These are phyloP conservation scores for Sclerodermus sp. DNA, from an alignment of 2,888 invertebrate species.

Conservation along the genomic window DNA sequence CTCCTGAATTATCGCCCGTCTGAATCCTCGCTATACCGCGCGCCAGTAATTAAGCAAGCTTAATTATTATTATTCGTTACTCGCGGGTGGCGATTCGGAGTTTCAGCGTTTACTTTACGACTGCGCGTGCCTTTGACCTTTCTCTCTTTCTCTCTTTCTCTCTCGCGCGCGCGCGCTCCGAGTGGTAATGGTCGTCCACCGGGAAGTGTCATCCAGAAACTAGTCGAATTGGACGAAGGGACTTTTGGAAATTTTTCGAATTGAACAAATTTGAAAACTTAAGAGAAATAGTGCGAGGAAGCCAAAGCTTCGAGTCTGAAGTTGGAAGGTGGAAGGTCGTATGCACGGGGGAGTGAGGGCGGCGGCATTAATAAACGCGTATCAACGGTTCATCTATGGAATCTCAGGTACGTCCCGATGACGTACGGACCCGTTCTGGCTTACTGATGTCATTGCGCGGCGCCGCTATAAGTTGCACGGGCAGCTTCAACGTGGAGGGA, in stretches of 20 bases:
- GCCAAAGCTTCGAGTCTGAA: no score
- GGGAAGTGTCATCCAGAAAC: no score
- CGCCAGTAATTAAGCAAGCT: conserved; percentile 33
- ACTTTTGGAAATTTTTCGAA: no score
- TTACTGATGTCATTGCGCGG: conserved; percentile 52
- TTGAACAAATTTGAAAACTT: no score
- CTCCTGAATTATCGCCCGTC: conserved; percentile 36
- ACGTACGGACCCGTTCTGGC: conserved; percentile 45
- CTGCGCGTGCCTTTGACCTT: conserved; percentile 25
- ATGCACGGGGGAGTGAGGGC: no score
- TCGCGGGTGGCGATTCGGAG: conserved; percentile 37
- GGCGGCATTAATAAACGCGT: conserved; percentile 31
- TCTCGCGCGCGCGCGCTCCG: no score
- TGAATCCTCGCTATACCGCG: conserved; percentile 30
- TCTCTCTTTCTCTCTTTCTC: no score
- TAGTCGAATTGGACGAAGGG: no score
- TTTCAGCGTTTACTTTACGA: conserved; percentile 24
- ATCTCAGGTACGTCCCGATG: conserved; percentile 46
- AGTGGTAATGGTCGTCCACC: no score
- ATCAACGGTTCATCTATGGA: conserved; percentile 46
- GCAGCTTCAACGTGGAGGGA: conserved; percentile 20
- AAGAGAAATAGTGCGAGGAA: no score
- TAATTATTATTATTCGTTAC: conserved; percentile 39
- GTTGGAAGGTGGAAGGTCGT: conserved; percentile 9
- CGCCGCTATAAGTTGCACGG: conserved; percentile 40